Evolutionary conservation across 1,140 invertebrate species (phyloP).

Genomic region (Leptestheria dahalacensis): DNA sequence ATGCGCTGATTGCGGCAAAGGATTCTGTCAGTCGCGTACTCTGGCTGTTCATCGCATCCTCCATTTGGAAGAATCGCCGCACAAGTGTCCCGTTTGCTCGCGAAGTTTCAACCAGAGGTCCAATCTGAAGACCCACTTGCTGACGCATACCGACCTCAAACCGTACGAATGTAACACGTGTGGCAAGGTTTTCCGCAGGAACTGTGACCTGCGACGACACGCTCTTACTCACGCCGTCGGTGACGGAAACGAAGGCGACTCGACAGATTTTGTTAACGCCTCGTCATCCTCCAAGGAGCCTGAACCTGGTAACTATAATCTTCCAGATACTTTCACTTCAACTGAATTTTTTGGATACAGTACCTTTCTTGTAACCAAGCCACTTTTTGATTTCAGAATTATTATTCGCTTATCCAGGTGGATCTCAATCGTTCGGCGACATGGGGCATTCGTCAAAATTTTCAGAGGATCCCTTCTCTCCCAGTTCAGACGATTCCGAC

Average conservation of each 20-base stretch:
- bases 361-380: no score
- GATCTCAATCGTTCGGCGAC: no score
- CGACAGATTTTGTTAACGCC: no score
- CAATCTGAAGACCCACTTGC: slow-evolving; percentile 80
- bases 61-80: slow-evolving; percentile 76
- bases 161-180: slow-evolving; percentile 82
- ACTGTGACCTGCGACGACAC: slow-evolving; percentile 31
- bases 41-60: slow-evolving; percentile 81
- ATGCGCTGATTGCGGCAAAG: slow-evolving; percentile 86
- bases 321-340: no score
- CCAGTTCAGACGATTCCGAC: background rate
- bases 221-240: slow-evolving; percentile 34
- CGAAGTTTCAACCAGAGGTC: slow-evolving; percentile 79
- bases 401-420: no score
- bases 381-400: no score
- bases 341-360: no score
- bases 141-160: slow-evolving; percentile 82
- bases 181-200: slow-evolving; percentile 42
- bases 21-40: slow-evolving; percentile 87
- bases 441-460: background rate
- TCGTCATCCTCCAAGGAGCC: no score
- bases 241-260: slow-evolving; percentile 21
- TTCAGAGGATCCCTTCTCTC: background rate
- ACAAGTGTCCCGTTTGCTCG: slow-evolving; percentile 75
- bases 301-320: no score